phyloP scores from a whole-genome alignment of 2,888 invertebrate species.

The Pseudococcus jackbeardsleyi region DNA sequence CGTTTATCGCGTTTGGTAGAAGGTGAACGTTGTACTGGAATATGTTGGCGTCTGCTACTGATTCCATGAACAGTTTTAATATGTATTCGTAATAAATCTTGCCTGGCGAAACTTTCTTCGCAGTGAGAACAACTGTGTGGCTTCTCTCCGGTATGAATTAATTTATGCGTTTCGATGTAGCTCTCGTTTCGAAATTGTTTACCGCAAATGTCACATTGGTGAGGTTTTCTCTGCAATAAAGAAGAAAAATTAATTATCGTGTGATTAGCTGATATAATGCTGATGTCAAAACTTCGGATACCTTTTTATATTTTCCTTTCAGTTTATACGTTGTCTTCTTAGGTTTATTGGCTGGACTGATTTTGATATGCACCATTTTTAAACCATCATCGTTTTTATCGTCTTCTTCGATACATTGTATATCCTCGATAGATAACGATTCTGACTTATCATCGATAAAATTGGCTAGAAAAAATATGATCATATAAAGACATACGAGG shows the following conservation, averaged over 20 bases:
- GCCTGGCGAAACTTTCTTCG: constrained; percentile 8
- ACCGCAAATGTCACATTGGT: constrained; percentile 26
- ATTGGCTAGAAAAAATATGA: not conserved
- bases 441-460: not conserved
- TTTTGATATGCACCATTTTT: constrained; percentile 3
- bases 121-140: not conserved
- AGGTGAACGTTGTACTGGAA: not conserved
- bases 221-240: not conserved
- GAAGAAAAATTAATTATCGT: not conserved
- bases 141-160: constrained; percentile 32
- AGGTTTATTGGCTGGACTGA: not conserved
- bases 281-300: not conserved
- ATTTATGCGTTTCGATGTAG: not conserved
- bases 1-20: constrained; percentile 15
- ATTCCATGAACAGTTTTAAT: not conserved
- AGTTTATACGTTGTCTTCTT: not conserved
- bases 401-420: not conserved
- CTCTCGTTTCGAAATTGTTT: not conserved
- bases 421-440: constrained; percentile 7
- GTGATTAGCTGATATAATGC: not conserved
- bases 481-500: not conserved
- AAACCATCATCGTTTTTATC: not conserved
- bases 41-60: not conserved
- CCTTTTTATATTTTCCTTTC: constrained; percentile 40
- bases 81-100: constrained; percentile 39